Percentiles rank a stretch among this genome's conserved stretches.
phyloP scores from a whole-genome alignment of 2,888 invertebrate species.

The Trachelus iudaicus region DNA sequence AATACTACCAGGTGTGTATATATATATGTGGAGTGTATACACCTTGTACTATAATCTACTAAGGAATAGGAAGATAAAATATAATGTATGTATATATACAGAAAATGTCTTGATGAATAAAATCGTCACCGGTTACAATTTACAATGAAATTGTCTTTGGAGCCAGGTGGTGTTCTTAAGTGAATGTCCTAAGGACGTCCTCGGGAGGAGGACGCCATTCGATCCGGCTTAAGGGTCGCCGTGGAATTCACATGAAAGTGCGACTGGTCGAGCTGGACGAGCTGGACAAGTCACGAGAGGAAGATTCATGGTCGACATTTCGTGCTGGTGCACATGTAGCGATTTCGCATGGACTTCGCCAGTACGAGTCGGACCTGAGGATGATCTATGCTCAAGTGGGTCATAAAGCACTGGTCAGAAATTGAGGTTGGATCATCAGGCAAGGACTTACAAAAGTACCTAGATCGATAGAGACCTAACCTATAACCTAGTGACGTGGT shows the following conservation, averaged over 20 bases:
- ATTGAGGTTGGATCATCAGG: neutral
- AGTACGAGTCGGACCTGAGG: neutral
- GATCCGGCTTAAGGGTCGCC: neutral
- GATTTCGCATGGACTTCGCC: neutral
- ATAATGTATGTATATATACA: neutral
- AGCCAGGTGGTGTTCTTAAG: neutral
- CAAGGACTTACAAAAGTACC: neutral
- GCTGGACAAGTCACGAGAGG: neutral
- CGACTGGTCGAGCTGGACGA: neutral
- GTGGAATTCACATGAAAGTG: neutral
- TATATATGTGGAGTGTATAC: neutral
- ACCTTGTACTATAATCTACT: neutral
- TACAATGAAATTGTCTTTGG: neutral
- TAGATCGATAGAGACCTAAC: neutral
- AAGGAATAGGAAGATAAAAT: neutral
- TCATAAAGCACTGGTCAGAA: neutral
- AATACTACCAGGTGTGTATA: neutral
- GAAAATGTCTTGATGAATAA: neutral
- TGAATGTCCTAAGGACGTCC: neutral
- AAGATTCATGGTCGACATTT: neutral
- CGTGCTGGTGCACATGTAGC: neutral
- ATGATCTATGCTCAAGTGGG: neutral
- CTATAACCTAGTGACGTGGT: neutral
- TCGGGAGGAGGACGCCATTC: neutral
- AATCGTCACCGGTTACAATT: neutral